Evolutionary conservation across 2,113 vertebrate genomes (phyloP).

Genomic region (Pelobates fuscus): DNA sequence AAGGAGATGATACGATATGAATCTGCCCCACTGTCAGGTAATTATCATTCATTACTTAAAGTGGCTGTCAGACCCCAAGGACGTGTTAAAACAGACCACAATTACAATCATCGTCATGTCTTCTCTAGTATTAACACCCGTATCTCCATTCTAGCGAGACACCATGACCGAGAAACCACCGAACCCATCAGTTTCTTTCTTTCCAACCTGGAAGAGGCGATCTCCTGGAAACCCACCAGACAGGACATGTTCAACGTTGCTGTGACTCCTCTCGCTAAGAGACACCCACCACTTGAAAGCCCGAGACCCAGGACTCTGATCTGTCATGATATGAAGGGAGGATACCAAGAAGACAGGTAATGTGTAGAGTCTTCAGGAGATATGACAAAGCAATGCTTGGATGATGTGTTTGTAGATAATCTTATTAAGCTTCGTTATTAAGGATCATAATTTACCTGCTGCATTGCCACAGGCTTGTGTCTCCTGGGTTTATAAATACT

Average conservation of each 20-base stretch:
- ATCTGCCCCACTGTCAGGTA: slow-evolving; percentile 57
- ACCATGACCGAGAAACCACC: slow-evolving; percentile 81
- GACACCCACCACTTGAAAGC: slow-evolving; percentile 73
- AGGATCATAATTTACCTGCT: no score
- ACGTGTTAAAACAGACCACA: no score
- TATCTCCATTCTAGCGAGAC: slow-evolving; percentile 66
- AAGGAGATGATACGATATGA: slow-evolving; percentile 54
- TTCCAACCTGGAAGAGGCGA: slow-evolving; percentile 78
- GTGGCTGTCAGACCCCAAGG: no score
- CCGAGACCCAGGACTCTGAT: slow-evolving; percentile 76
- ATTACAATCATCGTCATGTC: no score
- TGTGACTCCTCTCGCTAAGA: slow-evolving; percentile 60
- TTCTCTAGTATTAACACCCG: no score
- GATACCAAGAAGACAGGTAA: slow-evolving; percentile 91
- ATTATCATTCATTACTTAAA: no score
- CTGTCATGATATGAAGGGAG: slow-evolving; percentile 94
- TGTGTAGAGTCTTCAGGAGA: no score
- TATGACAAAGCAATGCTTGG: background rate
- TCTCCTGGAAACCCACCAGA: slow-evolving; percentile 73
- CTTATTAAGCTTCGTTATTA: no score
- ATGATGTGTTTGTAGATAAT: no score
- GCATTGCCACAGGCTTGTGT: no score
- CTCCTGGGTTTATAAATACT: no score
- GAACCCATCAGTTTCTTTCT: slow-evolving; percentile 84
- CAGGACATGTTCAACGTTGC: slow-evolving; percentile 80